Conservation (phyloP, 1,140 invertebrate genomes). For the Tribolium castaneum region DNA sequence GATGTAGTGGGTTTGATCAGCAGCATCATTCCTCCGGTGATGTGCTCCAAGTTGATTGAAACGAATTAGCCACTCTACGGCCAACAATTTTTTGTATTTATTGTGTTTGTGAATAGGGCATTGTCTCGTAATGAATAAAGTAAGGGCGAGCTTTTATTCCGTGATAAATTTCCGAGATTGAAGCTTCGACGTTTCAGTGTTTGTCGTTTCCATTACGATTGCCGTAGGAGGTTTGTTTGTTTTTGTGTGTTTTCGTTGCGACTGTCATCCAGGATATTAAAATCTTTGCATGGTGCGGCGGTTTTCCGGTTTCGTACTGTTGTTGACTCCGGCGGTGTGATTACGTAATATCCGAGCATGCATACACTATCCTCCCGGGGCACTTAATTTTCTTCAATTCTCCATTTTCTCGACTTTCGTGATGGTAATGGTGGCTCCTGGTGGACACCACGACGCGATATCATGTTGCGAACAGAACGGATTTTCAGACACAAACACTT, state of each 20-base stretch:
- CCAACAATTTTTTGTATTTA: not conserved
- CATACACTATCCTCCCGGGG: slow-evolving; percentile 46
- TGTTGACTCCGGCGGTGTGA: slow-evolving; percentile 51
- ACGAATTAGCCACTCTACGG: too few species aligned
- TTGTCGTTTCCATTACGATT: slow-evolving; percentile 17
- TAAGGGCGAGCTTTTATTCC: not conserved
- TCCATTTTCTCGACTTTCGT: slow-evolving; percentile 52
- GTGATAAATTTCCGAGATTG: not conserved
- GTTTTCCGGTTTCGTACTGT: slow-evolving; percentile 30
- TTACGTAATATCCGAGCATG: slow-evolving; percentile 50
- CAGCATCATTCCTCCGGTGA: too few species aligned
- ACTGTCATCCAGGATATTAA: slow-evolving; percentile 34
- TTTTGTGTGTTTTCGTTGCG: slow-evolving; percentile 22
- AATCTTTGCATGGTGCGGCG: slow-evolving; percentile 11
- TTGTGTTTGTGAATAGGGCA: not conserved
- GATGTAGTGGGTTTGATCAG: too few species aligned
- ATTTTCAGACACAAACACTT: too few species aligned
- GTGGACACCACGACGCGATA: not conserved
- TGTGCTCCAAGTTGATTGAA: too few species aligned
- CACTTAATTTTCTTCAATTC: slow-evolving; percentile 56
- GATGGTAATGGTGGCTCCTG: slow-evolving; percentile 21
- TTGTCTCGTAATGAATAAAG: not conserved
- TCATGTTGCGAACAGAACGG: too few species aligned
- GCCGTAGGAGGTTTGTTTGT: slow-evolving; percentile 24
- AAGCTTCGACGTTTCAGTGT: slow-evolving; percentile 3